Evolutionary conservation across 2,888 invertebrate species (phyloP), one percentile per base, ranked within the genome.

Genomic region (Corythucha ciliata): DNA sequence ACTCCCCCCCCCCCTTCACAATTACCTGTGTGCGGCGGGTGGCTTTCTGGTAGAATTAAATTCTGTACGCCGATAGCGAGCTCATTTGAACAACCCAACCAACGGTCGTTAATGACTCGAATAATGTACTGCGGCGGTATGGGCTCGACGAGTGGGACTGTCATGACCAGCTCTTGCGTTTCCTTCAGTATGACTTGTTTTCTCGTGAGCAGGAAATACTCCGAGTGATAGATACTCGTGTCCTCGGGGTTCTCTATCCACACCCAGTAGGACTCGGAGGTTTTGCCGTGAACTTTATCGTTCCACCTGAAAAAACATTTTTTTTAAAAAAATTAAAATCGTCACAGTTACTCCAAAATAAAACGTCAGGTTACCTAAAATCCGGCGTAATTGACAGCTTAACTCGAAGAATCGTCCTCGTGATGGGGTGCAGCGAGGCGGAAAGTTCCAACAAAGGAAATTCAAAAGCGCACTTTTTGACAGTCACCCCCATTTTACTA

Each of bases 221-320:
- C 98, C 48, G 88, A 86, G 68, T 99, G 97, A 68, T 97, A 93
- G 68, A 98, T 94, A 59, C 81, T 81, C 66, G 96, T 91, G 45
- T 80, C 85, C 33, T 89, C 88, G 0, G 94, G 87, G 70, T 98
- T 96, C 68, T 97, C 96, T 25, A 99, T 86, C 92, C 97, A 96
- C 54, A 98, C 79, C 88, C 93, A 97, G 69, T 93, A 99, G 0
- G 87, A 80, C 68, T 96, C 91, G 0, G 84, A 79, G 0, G 80
- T 80, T 67, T 83, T 83, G 0, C 93, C 90, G 65, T 96, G 93
- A 40, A 92, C 77, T 60, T 77, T 80, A 65, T 92, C 90, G 63
- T 87, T 90, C 94, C 94, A 96, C 55, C 77, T 80, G 61, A 67
- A 74, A 18, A 18, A 46, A 46, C 4, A 33, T 6, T 29, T 33